A percentile compares a stretch with the other conserved stretches of the same genome.
These are phyloP conservation scores for Tinea trinotella DNA, from an alignment of 2,888 invertebrate genomes.

Conservation along the genomic window DNA sequence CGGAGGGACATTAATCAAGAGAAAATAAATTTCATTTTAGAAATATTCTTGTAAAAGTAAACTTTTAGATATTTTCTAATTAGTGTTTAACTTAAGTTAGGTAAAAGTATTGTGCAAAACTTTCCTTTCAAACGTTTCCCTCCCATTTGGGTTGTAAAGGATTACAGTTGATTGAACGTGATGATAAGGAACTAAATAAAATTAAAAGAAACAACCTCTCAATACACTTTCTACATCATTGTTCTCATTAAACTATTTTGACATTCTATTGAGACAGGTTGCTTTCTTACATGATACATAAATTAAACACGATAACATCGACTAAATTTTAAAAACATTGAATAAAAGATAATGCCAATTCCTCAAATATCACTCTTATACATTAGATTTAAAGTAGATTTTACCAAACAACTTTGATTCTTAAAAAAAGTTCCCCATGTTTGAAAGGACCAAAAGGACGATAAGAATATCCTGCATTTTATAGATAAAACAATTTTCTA, in stretches of 20 bases:
- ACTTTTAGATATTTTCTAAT: too few species aligned
- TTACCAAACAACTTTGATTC: too few species aligned
- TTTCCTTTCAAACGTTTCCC: neutral
- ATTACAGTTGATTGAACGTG: neutral
- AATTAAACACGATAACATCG: neutral
- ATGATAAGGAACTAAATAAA: neutral
- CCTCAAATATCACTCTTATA: too few species aligned
- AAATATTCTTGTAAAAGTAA: too few species aligned
- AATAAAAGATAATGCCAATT: neutral
- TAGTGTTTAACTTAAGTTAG: too few species aligned
- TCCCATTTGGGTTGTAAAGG: neutral
- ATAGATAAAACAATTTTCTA: neutral
- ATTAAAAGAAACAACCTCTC: neutral
- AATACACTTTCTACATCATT: slow-evolving; percentile 4
- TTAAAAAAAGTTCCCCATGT: neutral
- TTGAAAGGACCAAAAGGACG: neutral
- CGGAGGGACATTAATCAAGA: too few species aligned
- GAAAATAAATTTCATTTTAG: too few species aligned
- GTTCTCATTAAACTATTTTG: slow-evolving; percentile 4
- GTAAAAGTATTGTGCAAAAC: too few species aligned
- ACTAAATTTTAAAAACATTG: neutral
- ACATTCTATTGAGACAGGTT: slow-evolving; percentile 5
- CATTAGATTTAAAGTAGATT: too few species aligned
- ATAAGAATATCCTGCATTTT: neutral
- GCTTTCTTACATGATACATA: neutral